Conservation (phyloP, 2,888 invertebrate species). For the Hypomecis punctinalis region DNA sequence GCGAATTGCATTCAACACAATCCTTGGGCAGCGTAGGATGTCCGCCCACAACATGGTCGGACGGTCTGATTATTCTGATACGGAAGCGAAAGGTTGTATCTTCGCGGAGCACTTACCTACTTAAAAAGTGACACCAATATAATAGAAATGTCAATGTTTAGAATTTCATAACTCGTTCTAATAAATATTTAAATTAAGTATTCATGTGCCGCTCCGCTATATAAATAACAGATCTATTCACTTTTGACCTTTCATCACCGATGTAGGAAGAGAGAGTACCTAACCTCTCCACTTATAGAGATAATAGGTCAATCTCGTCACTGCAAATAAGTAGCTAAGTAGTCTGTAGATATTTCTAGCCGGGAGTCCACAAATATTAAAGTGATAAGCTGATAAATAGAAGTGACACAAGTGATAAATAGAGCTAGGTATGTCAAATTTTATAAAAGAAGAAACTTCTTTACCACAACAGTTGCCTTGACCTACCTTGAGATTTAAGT, state of each 20-base stretch:
- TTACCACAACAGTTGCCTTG: too few species aligned
- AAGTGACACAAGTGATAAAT: too few species aligned
- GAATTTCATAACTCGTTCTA: conserved; percentile 14
- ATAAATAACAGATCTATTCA: conserved; percentile 23
- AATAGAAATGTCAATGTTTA: conserved; percentile 17
- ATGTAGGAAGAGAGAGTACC: conserved; percentile 27
- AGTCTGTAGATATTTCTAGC: too few species aligned
- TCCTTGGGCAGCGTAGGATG: too few species aligned
- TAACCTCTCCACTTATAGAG: conserved; percentile 3
- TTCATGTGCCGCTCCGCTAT: conserved; percentile 11
- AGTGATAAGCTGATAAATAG: too few species aligned
- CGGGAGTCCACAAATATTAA: too few species aligned
- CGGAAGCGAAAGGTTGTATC: neutral
- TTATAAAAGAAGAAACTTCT: too few species aligned
- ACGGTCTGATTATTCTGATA: too few species aligned
- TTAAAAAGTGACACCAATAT: neutral
- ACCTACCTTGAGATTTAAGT: too few species aligned
- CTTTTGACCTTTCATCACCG: conserved; percentile 24
- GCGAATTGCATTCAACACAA: too few species aligned
- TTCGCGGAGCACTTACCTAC: neutral
- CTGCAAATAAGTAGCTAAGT: neutral
- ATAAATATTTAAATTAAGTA: conserved; percentile 23
- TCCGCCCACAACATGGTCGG: too few species aligned
- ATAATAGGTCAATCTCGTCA: conserved; percentile 5
- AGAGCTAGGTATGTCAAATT: too few species aligned